Base-by-base conservation (phyloP, 2,888 invertebrate species). In the Phasia obesa region DNA sequence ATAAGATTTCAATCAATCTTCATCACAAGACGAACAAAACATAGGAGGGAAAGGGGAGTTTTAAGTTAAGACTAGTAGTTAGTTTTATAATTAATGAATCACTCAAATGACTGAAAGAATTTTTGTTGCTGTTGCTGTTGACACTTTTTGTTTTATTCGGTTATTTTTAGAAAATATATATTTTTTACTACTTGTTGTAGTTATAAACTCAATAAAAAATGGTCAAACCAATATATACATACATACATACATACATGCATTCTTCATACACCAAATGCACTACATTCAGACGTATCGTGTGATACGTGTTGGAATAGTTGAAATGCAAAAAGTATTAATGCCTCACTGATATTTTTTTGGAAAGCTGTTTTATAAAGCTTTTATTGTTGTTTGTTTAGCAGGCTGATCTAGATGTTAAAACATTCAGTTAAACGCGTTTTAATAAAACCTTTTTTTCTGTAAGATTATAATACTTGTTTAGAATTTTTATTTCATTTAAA, bases 1-100 rank as follows among this genome's bases (percentile, higher is more conserved):
- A 80, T 57, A 44, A 53, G 62, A 57, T 55, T 83, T 25, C 47
- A 35, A 75, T 9, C 17, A 69, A 73, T 49, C 35, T 47, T 62
- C 42, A 27, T 51, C 78, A 60, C 60, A 21, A 60, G 31, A 42
- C 27, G 25, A 13, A 62, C 11, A 73, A 19, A 42, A 31, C 5
- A 49, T 47, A 15, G 17, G 64, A n/a, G 19, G 25, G 44, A 23
- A 47, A 49, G 13, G 19, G 44, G 38, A 55, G 60, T 44, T 49
- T 27, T 17, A 31, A 25, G 2, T 42, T 67, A 49, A 49, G 17
- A 76, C 31, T 67, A 60, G 49, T 17, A 15, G 55, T 75, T 75
- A 44, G 38, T 53, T n/a, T n/a, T n/a, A n/a, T n/a, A n/a, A 60
- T 60, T 42, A 69, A 69, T 69, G 69, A 77, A 62, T 77, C 76